Conservation (phyloP, 2,113 vertebrate species). For the Vulpes lagopus region DNA sequence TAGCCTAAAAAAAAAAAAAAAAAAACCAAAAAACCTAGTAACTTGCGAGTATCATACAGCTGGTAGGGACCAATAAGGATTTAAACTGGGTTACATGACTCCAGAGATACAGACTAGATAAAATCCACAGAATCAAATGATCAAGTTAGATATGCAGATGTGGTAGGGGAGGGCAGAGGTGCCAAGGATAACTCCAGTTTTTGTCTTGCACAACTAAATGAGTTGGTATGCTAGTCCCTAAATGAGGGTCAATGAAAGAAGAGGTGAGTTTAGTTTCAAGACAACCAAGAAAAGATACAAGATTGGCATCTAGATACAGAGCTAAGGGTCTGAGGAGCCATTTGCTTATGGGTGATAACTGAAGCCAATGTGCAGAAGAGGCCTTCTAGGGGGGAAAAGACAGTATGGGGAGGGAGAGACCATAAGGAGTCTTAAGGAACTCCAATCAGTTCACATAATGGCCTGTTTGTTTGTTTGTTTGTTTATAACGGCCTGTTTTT, state of each 20-base stretch:
- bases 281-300: background rate
- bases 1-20: background rate
- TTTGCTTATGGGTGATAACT: background rate
- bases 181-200: background rate
- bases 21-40: background rate
- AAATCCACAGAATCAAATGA: conserved; percentile 11
- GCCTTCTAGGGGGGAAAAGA: background rate
- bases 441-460: background rate
- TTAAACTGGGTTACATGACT: conserved; percentile 17
- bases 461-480: no score
- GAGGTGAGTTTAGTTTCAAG: background rate
- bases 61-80: background rate
- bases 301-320: background rate
- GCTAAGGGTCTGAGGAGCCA: background rate
- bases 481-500: background rate
- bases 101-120: background rate
- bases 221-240: background rate
- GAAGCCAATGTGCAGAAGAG: background rate
- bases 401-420: background rate
- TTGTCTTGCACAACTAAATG: background rate
- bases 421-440: background rate
- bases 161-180: background rate
- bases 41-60: background rate
- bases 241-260: conserved; percentile 27
- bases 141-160: background rate